Evolutionary conservation across 2,797 vertebrate species (phyloP).

Genomic region (Scleropages formosus): DNA sequence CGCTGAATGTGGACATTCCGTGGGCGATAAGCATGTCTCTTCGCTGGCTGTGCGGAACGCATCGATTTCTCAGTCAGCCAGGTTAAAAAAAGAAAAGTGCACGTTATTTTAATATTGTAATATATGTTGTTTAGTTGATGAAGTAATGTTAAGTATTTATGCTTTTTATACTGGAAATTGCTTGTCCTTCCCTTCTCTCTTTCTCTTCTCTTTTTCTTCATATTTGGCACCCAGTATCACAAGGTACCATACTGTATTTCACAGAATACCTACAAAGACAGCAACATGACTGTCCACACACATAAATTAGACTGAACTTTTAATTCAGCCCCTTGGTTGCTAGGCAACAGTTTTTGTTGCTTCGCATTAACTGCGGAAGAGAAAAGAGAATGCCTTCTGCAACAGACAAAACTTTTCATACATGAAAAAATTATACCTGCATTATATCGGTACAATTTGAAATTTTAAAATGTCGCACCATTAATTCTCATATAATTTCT

Average conservation of each 20-base stretch:
- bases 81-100: slow-evolving; percentile 49
- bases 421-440: not conserved
- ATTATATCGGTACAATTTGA: too few species aligned
- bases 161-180: too few species aligned
- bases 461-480: too few species aligned
- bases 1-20: slow-evolving; percentile 50
- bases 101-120: slow-evolving; percentile 14
- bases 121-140: not conserved
- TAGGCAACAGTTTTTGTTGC: slow-evolving; percentile 59
- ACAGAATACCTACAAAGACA: slow-evolving; percentile 18
- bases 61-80: slow-evolving; percentile 53
- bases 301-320: slow-evolving; percentile 56
- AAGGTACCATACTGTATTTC: slow-evolving; percentile 3
- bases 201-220: slow-evolving; percentile 31
- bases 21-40: slow-evolving; percentile 53
- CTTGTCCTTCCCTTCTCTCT: slow-evolving; percentile 34
- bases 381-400: slow-evolving; percentile 56
- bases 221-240: not conserved
- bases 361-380: slow-evolving; percentile 58
- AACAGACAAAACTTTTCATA: slow-evolving; percentile 51
- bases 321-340: slow-evolving; percentile 57
- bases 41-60: slow-evolving; percentile 55
- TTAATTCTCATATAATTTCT: too few species aligned
- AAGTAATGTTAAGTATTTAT: too few species aligned
- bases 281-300: slow-evolving; percentile 48